These are phyloP conservation scores for Neostethus bicornis DNA, from an alignment of 2,797 vertebrate genomes.

Conservation along the genomic window DNA sequence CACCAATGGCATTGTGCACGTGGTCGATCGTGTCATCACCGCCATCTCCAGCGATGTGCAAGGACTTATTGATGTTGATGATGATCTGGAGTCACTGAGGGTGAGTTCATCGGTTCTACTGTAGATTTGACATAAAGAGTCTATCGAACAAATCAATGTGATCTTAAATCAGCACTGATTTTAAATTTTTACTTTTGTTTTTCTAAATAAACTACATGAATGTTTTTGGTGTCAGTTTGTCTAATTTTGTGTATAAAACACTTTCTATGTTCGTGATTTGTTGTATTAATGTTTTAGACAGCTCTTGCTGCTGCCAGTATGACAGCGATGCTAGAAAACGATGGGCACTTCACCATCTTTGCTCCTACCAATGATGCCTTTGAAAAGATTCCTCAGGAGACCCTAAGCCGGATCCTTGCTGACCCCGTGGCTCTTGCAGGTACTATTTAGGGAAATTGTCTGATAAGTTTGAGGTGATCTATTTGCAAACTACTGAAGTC, in stretches of 20 bases:
- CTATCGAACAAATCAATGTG: no score
- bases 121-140: no score
- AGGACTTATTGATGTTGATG: constrained; percentile 87
- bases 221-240: no score
- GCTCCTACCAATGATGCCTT: constrained; percentile 97
- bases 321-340: constrained; percentile 83
- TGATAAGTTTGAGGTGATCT: background rate
- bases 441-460: constrained; percentile 46
- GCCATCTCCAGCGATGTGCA: constrained; percentile 88
- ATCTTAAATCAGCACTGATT: no score
- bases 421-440: constrained; percentile 93
- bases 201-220: no score
- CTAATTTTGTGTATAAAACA: no score
- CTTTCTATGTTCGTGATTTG: background rate
- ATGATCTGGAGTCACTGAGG: constrained; percentile 89
- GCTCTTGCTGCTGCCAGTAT: constrained; percentile 91
- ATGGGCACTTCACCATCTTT: constrained; percentile 90
- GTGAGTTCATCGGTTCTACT: constrained; percentile 72
- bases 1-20: constrained; percentile 96
- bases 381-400: constrained; percentile 89
- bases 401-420: constrained; percentile 90
- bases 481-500: background rate
- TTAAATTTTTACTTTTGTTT: no score
- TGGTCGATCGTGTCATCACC: constrained; percentile 96
- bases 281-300: constrained; percentile 73